A percentile compares a stretch with the other conserved stretches of the same genome.
Evolutionary conservation across 2,113 vertebrate species (phyloP).

Genomic region (Atractosteus spatula): DNA sequence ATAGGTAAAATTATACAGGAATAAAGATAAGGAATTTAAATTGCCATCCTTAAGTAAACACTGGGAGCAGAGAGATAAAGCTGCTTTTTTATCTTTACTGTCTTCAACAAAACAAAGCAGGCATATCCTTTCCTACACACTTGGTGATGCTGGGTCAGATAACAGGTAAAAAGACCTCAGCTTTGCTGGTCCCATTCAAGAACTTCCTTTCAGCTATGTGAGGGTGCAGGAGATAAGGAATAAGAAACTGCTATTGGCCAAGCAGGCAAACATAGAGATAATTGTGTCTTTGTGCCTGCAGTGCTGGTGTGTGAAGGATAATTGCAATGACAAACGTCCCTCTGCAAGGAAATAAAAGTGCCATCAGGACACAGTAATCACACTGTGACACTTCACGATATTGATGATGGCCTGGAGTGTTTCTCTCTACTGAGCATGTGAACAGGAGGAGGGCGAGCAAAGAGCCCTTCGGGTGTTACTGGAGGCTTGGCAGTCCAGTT

Average conservation of each 20-base stretch:
- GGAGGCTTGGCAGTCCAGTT: slow-evolving; percentile 17
- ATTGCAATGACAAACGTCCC: slow-evolving; percentile 25
- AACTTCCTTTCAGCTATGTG: slow-evolving; percentile 7
- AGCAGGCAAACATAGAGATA: slow-evolving; percentile 21
- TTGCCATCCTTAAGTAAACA: slow-evolving; percentile 26
- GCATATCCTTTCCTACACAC: slow-evolving; percentile 20
- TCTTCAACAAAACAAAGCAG: slow-evolving; percentile 7
- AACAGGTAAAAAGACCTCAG: slow-evolving; percentile 18
- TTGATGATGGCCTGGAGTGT: slow-evolving; percentile 41
- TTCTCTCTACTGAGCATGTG: slow-evolving; percentile 36
- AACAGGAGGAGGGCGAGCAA: slow-evolving; percentile 37
- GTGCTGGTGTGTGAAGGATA: slow-evolving; percentile 48
- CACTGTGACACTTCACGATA: slow-evolving; percentile 24
- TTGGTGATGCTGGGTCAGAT: slow-evolving; percentile 21
- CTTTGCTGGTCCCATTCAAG: neutral
- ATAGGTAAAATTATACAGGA: too few species aligned
- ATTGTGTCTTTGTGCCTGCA: slow-evolving; percentile 1
- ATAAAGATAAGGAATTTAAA: neutral
- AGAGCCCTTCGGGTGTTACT: slow-evolving; percentile 50
- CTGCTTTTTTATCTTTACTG: slow-evolving; percentile 30
- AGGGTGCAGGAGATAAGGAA: slow-evolving; percentile 21
- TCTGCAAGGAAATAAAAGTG: slow-evolving; percentile 16
- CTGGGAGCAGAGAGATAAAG: slow-evolving; percentile 17
- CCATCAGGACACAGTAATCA: slow-evolving; percentile 32
- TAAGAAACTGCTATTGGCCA: slow-evolving; percentile 14